A percentile compares a stretch with the other conserved stretches of the same genome.
Evolutionary conservation across 2,888 invertebrate genomes (phyloP).

Genomic region (Steromphala cineraria): DNA sequence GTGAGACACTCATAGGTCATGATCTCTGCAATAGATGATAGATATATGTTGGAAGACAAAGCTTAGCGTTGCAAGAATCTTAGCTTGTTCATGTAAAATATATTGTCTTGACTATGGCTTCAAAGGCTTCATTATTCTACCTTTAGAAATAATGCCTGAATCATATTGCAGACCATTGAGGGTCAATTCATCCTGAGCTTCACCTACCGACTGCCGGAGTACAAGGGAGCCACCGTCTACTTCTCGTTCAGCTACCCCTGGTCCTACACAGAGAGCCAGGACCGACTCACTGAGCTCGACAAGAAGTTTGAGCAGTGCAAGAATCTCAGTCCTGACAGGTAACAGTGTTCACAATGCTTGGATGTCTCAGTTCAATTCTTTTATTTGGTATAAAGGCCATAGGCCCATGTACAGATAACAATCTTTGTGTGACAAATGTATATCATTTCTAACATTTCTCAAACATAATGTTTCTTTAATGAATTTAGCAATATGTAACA

Average conservation of each 20-base stretch:
- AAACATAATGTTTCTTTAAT: no score
- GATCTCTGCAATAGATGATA: background rate
- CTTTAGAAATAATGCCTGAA: no score
- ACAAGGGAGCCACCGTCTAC: constrained; percentile 82
- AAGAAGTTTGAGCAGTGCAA: constrained; percentile 64
- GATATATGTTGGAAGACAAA: background rate
- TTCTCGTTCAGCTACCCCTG: constrained; percentile 95
- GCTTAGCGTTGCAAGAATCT: no score
- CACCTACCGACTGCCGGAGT: constrained; percentile 80
- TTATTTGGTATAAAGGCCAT: no score
- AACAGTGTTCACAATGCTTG: background rate
- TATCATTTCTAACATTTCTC: no score
- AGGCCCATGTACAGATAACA: no score
- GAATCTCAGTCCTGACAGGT: constrained; percentile 52
- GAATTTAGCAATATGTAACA: no score
- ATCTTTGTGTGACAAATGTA: no score
- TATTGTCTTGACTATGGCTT: no score
- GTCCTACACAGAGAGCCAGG: constrained; percentile 88
- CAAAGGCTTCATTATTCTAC: no score
- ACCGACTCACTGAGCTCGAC: constrained; percentile 84
- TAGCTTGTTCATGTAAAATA: no score
- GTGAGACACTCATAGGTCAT: constrained; percentile 76
- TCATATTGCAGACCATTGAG: constrained; percentile 67
- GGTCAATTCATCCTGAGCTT: constrained; percentile 74
- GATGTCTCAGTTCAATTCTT: no score